Conservation (phyloP, 2,113 vertebrate genomes). For the Chionodraco myersi region DNA sequence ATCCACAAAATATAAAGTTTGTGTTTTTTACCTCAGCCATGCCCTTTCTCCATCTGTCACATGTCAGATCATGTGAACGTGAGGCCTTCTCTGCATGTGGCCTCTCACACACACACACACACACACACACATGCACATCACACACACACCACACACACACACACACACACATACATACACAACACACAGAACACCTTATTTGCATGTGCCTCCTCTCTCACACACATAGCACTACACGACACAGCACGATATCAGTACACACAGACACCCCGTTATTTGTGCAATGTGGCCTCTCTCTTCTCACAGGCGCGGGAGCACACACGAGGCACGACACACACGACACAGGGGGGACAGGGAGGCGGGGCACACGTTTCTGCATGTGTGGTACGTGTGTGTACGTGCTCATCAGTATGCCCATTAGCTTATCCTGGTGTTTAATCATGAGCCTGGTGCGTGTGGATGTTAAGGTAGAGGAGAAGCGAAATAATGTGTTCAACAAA, state of each 20-base stretch:
- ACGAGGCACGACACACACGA: conserved; percentile 20
- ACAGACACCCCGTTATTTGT: too few relatives aligned
- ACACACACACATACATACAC: too few relatives aligned
- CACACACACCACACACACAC: too few relatives aligned
- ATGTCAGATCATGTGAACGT: conserved; percentile 24
- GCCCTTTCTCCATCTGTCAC: conserved; percentile 21
- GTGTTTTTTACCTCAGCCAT: neutral
- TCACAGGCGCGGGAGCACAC: too few relatives aligned
- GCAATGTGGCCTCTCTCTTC: too few relatives aligned
- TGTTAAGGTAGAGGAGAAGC: conserved; percentile 28
- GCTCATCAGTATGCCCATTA: neutral
- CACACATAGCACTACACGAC: too few relatives aligned
- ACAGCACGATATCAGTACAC: too few relatives aligned
- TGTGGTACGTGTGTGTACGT: neutral
- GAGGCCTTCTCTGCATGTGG: conserved; percentile 27
- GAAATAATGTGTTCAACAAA: conserved; percentile 66
- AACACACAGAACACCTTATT: too few relatives aligned
- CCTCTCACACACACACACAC: conserved; percentile 33
- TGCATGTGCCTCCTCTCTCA: too few relatives aligned
- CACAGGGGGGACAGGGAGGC: too few relatives aligned
- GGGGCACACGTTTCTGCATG: neutral
- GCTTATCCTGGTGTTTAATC: neutral
- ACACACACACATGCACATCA: conserved; percentile 1
- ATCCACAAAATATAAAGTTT: neutral
- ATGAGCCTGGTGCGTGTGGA: neutral